phyloP scores from a whole-genome alignment of 2,888 invertebrate genomes.

The Amblyjoppa fuscipennis region DNA sequence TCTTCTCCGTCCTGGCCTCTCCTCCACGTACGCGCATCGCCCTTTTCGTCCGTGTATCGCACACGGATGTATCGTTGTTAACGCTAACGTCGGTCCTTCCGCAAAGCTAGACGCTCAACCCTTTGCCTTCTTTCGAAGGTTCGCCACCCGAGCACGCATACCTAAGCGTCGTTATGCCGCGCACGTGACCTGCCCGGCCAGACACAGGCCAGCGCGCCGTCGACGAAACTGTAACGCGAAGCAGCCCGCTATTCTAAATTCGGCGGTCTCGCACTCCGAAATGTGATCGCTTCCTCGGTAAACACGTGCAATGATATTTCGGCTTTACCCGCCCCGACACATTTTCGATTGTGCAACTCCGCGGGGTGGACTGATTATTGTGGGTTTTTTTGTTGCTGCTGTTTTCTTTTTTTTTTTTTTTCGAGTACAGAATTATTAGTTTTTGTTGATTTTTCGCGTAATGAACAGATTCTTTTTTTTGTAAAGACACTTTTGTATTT shows the following conservation, averaged over 20 bases:
- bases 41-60: neutral
- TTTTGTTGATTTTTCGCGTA: too few species aligned
- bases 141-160: conserved; percentile 32
- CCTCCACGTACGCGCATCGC: neutral
- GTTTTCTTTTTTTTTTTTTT: neutral
- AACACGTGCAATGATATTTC: conserved; percentile 4
- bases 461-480: too few species aligned
- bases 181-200: conserved; percentile 34
- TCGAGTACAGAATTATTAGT: neutral
- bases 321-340: neutral
- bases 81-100: conserved; percentile 30
- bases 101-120: conserved; percentile 41
- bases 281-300: neutral
- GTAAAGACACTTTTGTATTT: too few species aligned
- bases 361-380: neutral
- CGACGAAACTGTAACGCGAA: neutral
- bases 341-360: neutral
- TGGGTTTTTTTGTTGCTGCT: neutral
- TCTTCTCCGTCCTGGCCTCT: conserved; percentile 50
- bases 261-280: conserved; percentile 1
- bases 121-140: conserved; percentile 30
- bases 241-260: conserved; percentile 13
- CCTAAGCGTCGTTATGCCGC: neutral
- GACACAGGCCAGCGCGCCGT: conserved; percentile 25
- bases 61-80: neutral